A percentile compares a stretch with the other conserved stretches of the same genome.
These are phyloP conservation scores for Orientallactaga sibirica DNA, from an alignment of 2,797 vertebrate genomes.

Conservation along the genomic window DNA sequence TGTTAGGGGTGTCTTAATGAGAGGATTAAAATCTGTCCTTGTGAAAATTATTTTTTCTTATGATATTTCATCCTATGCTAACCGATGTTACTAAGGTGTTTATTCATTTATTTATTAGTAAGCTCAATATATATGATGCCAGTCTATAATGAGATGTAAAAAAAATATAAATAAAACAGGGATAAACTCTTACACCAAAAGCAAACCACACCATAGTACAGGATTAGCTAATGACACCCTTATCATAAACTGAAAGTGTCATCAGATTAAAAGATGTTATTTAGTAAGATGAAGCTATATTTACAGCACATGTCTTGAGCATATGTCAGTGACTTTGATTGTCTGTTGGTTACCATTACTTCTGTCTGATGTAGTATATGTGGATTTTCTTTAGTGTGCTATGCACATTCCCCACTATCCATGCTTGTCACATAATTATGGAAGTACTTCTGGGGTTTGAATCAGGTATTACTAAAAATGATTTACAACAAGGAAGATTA, in stretches of 20 bases:
- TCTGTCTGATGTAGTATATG: neutral
- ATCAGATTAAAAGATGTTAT: neutral
- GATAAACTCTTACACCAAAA: neutral
- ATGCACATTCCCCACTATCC: neutral
- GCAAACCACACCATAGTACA: neutral
- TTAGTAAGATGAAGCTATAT: neutral
- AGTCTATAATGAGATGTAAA: neutral
- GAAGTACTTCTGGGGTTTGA: neutral
- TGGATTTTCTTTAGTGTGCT: constrained; percentile 29
- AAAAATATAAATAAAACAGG: neutral
- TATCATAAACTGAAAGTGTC: neutral
- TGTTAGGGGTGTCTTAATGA: neutral
- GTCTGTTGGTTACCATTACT: neutral
- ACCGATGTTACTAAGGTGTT: neutral
- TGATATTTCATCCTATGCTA: neutral
- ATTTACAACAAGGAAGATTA: neutral
- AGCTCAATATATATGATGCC: neutral
- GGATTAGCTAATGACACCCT: neutral
- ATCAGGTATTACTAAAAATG: constrained; percentile 30
- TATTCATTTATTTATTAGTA: neutral
- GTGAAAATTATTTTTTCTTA: neutral
- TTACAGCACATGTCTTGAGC: neutral
- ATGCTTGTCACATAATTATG: neutral
- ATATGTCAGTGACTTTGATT: neutral
- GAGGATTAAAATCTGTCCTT: neutral